A percentile compares a stretch with the other conserved stretches of the same genome.
Conservation (phyloP, 2,888 invertebrate species). For the Pristionchus japonicus region DNA sequence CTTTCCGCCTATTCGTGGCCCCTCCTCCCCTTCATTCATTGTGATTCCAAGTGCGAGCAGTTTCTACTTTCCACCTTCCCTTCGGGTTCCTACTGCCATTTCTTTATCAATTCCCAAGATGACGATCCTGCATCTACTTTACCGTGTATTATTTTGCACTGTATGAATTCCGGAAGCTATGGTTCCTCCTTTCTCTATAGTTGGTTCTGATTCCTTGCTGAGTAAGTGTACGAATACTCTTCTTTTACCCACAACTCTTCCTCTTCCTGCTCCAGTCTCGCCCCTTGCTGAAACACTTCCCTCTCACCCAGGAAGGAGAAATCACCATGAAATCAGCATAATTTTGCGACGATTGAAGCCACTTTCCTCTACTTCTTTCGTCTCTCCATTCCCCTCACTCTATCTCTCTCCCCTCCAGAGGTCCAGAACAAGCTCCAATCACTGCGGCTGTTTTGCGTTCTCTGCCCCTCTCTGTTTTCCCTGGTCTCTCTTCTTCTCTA, state of each 20-base stretch:
- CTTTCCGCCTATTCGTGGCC: background rate
- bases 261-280: background rate
- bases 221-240: too few relatives aligned
- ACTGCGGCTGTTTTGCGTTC: background rate
- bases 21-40: background rate
- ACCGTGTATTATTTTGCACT: too few relatives aligned
- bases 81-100: too few relatives aligned
- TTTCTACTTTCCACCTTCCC: background rate
- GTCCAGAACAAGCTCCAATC: constrained; percentile 19
- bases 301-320: background rate
- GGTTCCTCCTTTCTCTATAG: too few relatives aligned
- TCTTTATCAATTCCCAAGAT: too few relatives aligned
- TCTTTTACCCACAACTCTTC: background rate
- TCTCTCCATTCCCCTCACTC: background rate
- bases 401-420: background rate
- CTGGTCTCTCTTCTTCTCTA: background rate
- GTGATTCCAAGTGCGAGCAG: background rate
- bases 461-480: background rate
- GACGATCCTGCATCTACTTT: too few relatives aligned
- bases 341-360: background rate
- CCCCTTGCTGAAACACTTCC: background rate
- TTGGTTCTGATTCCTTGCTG: too few relatives aligned
- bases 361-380: background rate
- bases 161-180: too few relatives aligned
- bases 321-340: constrained; percentile 10